phyloP scores from a whole-genome alignment of 1,140 invertebrate species.

The Meloidogyne chitwoodi region DNA sequence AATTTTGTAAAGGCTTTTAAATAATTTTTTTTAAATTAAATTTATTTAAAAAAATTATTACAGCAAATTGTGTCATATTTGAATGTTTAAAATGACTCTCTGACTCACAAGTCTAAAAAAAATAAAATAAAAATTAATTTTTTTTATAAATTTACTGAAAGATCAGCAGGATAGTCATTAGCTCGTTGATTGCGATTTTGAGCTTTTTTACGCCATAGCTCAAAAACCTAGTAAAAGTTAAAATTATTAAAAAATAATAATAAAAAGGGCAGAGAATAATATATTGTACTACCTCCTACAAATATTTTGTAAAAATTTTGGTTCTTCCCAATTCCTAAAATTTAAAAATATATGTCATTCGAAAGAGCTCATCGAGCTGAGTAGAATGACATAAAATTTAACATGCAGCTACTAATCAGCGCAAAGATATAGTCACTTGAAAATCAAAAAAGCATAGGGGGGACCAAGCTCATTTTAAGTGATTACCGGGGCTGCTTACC shows the following conservation, averaged over 20 bases:
- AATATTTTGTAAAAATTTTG: no score
- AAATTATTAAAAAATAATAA: not conserved
- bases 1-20: conserved; percentile 17
- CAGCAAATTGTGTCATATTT: conserved; percentile 51
- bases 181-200: not conserved
- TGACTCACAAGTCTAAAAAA: conserved; percentile 45
- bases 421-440: no score
- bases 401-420: no score
- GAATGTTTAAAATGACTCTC: conserved; percentile 53
- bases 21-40: conserved; percentile 14
- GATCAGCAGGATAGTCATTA: conserved; percentile 42
- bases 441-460: no score
- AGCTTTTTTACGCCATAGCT: not conserved
- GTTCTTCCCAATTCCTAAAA: no score
- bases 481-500: no score
- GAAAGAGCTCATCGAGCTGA: conserved; percentile 14
- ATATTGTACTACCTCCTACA: no score
- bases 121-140: conserved; percentile 2
- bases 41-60: conserved; percentile 37
- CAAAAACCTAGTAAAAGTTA: not conserved
- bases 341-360: not conserved
- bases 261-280: not conserved
- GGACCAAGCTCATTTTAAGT: no score
- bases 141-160: conserved; percentile 11
- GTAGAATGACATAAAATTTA: no score